phyloP scores from a whole-genome alignment of 2,797 vertebrate genomes.

The Bucorvus abyssinicus region DNA sequence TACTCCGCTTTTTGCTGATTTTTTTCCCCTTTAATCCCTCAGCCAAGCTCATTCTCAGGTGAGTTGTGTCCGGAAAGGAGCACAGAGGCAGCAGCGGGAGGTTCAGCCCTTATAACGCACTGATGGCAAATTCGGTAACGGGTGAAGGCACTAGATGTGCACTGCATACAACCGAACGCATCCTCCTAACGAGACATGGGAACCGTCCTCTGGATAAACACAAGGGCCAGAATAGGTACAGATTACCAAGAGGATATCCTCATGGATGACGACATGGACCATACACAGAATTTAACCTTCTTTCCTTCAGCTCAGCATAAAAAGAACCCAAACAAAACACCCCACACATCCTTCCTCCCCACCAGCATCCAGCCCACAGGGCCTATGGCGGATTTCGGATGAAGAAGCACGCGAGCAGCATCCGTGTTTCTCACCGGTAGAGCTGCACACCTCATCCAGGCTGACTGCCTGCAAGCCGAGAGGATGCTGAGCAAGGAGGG shows the following conservation, averaged over 20 bases:
- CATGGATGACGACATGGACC: neutral
- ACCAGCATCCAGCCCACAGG: neutral
- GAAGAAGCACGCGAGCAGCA: neutral
- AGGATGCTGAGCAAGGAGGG: neutral
- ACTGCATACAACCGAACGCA: neutral
- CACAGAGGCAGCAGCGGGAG: neutral
- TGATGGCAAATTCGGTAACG: rapidly evolving
- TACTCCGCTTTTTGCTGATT: neutral
- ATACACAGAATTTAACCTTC: neutral
- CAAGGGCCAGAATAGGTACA: neutral
- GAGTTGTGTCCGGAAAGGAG: neutral
- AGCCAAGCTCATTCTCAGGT: rapidly evolving
- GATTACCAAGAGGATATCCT: neutral
- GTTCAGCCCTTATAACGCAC: neutral
- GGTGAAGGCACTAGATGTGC: neutral
- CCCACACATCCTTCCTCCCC: neutral
- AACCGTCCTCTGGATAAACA: neutral
- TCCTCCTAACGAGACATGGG: neutral
- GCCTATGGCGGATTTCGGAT: neutral
- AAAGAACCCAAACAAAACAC: neutral
- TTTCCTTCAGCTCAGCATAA: neutral
- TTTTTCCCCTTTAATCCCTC: neutral
- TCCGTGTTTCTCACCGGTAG: neutral
- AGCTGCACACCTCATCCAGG: rapidly evolving
- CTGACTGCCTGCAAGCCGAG: rapidly evolving